Base-by-base conservation (phyloP, 2,797 vertebrate genomes). In the Galagoides demidoff region DNA sequence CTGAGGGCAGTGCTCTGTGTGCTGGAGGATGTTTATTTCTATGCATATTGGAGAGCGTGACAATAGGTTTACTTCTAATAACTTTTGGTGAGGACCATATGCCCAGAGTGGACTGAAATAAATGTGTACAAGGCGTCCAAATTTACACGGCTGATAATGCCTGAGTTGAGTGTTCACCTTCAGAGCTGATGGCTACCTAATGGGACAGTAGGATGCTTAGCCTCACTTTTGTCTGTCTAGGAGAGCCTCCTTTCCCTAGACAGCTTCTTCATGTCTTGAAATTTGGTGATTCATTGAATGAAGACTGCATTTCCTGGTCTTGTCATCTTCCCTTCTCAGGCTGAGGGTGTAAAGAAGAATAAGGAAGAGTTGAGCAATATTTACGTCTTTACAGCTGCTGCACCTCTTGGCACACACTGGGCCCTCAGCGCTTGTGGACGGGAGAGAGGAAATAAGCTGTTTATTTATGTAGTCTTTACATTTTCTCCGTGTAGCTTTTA, bases 311-410 rank as follows among this genome's bases (percentile, higher is more conserved):
- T 59, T 17, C 17, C n/a, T 34, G 11, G 57, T 52, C 76, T 64
- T 39, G 12, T 39, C 5, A 0, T 78, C n/a, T 57, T 1, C 55
- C 49, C 61, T 82, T 0, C 19, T n/a, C 17, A 1, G 1, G 7
- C 43, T 19, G 5, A 49, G 22, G 14, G 9, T 7, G 14, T 55
- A 1, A 5, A 34, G 43, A 12, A 4, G 1, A 25, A 20, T 22
- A 17, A 57, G 34, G 70, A 55, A 29, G 79, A 8, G 0, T 14
- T 70, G 23, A 0, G 16, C 19, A 5, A 23, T 22, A 27, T 29
- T 25, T 9, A 16, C 19, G 0, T 39, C 49, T 59, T 31, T 13
- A 39, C 39, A 34, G 37, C 66, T 71, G 16, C 23, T 9, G 34
- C 12, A 20, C 27, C 17, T 0, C 49, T 19, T 22, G 43, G 43